Conservation (phyloP, 2,797 vertebrate species). For the Apogon hyalosoma region DNA sequence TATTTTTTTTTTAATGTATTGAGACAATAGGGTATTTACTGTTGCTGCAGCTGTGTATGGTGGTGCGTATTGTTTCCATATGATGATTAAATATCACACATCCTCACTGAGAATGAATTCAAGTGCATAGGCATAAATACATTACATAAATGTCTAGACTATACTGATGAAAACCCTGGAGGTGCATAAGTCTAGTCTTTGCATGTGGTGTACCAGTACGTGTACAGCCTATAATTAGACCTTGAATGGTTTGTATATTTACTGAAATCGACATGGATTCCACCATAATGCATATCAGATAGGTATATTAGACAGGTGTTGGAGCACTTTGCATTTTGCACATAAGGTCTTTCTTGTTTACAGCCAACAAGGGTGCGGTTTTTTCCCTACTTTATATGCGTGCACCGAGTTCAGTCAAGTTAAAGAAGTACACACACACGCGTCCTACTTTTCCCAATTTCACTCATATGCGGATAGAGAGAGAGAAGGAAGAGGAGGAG, state of each 20-base stretch:
- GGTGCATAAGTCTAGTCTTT: not conserved
- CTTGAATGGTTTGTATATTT: not conserved
- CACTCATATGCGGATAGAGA: slow-evolving; percentile 38
- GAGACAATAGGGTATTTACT: not conserved
- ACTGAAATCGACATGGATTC: not conserved
- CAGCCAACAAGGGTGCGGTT: slow-evolving; percentile 43
- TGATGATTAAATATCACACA: no score
- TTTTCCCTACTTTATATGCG: slow-evolving; percentile 47
- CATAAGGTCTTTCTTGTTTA: slow-evolving; percentile 35
- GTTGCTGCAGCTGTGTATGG: not conserved
- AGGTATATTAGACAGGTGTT: not conserved
- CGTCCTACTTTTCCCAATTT: slow-evolving; percentile 63
- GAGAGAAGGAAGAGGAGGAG: not conserved
- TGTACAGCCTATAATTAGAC: not conserved
- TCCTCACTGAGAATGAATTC: no score
- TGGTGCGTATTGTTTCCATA: not conserved
- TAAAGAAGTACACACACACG: slow-evolving; percentile 47
- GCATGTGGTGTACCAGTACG: not conserved
- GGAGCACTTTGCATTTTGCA: slow-evolving; percentile 1
- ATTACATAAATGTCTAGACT: no score
- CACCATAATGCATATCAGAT: not conserved
- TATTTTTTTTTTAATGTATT: not conserved
- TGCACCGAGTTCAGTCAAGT: slow-evolving; percentile 59
- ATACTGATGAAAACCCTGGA: no score
- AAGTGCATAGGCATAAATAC: no score